Base-by-base conservation (phyloP, 2,888 invertebrate genomes). In the Ennomos erosarius region DNA sequence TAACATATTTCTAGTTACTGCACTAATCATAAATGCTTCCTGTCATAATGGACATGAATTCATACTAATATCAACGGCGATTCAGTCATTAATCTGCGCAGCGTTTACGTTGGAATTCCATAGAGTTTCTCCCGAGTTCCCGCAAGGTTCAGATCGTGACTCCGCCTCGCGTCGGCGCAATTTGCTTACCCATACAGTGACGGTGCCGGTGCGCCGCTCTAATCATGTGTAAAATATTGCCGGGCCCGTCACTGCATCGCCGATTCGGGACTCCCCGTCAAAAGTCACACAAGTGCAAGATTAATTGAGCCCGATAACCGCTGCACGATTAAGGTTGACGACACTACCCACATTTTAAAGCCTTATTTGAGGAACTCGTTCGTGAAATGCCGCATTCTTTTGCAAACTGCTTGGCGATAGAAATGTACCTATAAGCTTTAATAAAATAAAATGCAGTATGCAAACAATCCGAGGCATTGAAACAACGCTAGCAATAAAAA, bases 141-240 rank as follows among this genome's bases (percentile, higher is more conserved):
- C 85, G 89, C 79, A 87, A 86, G 85, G 91, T 90, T 90, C 87
- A 90, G 83, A 87, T 92, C 91, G 91, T 92, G 91, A 91, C 90
- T 88, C 75, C 84, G 86, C 84, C 86, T 85, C 89, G 89, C 86
- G 84, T 85, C 86, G 84, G 81, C 80, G 90, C 91, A 92, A 92
- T 92, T 92, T 90, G 91, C 91, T 90, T 90, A 89, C 88, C 89
- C 90, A 91, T 90, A 90, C 87, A 89, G 85, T 82, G 87, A 90
- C 87, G 88, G 85, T 82, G 87, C 84, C 82, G 78, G 81, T 75
- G 79, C 74, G 74, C 82, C 58, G 60, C 67, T 90, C 90, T 90
- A 91, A 90, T 90, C 90, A 92, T 82, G 91, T 92, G 91, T 90
- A 90, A 92, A 90, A 90, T 92, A 92, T 91, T 87, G 81, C 89